Evolutionary conservation across 2,797 vertebrate species (phyloP).

Genomic region (Poecilia picta): DNA sequence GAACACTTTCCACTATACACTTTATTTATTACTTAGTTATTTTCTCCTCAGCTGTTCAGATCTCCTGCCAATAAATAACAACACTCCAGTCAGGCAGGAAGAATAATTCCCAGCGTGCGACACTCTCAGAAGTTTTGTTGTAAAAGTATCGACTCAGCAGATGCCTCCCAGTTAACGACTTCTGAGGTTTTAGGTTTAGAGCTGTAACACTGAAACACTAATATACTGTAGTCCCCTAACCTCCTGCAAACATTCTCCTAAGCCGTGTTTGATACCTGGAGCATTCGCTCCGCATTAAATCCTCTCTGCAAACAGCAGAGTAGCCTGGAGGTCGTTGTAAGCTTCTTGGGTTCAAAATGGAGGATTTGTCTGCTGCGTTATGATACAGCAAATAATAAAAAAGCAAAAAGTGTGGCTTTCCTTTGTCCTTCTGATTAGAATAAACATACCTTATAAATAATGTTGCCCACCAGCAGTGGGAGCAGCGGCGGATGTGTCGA

Average conservation of each 20-base stretch:
- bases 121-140: not conserved
- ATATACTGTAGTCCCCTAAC: not conserved
- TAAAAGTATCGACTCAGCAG: not conserved
- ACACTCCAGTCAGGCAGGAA: not conserved
- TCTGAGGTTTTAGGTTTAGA: constrained; percentile 1
- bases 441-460: constrained; percentile 15
- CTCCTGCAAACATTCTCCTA: constrained; percentile 11
- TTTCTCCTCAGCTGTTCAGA: not conserved
- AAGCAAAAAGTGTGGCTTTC: not conserved
- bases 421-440: not conserved
- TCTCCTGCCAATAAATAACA: constrained; percentile 1
- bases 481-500: constrained; percentile 20
- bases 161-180: constrained; percentile 9
- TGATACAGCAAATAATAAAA: not conserved
- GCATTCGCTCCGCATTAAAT: constrained; percentile 2
- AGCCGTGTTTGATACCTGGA: constrained; percentile 3
- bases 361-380: not conserved
- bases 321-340: constrained; percentile 16
- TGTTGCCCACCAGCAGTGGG: constrained; percentile 24
- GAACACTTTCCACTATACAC: not conserved
- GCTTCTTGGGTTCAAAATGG: not conserved
- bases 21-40: not conserved
- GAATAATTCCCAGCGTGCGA: not conserved
- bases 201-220: not conserved
- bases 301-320: constrained; percentile 18